phyloP scores from a whole-genome alignment of 2,797 vertebrate species.

The Oryzias dopingdopingensis region DNA sequence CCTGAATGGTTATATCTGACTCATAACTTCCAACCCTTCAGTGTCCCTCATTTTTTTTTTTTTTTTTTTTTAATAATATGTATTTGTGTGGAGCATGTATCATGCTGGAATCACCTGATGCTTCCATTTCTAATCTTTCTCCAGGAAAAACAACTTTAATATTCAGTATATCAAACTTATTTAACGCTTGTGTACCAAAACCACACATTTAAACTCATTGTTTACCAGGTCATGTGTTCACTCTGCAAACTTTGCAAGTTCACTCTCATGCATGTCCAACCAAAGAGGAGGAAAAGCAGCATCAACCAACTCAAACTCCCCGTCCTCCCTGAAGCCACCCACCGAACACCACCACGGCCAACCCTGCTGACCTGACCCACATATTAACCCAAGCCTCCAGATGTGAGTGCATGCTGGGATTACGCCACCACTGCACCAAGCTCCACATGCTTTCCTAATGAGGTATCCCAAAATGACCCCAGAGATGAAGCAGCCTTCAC shows the following conservation, averaged over 20 bases:
- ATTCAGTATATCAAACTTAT: too few relatives aligned
- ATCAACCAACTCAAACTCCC: constrained; percentile 25
- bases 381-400: constrained; percentile 81
- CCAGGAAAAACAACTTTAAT: too few relatives aligned
- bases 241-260: constrained; percentile 31
- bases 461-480: constrained; percentile 75
- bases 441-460: constrained; percentile 75
- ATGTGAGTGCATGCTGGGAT: constrained; percentile 76
- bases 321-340: constrained; percentile 62
- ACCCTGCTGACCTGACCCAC: constrained; percentile 79
- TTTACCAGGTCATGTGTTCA: not conserved
- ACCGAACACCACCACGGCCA: constrained; percentile 62
- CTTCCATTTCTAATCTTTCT: too few relatives aligned
- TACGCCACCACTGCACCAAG: constrained; percentile 72
- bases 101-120: too few relatives aligned
- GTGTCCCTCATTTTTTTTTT: too few relatives aligned
- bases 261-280: constrained; percentile 5
- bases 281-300: constrained; percentile 15
- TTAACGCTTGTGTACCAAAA: too few relatives aligned
- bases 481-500: constrained; percentile 49
- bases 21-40: not conserved
- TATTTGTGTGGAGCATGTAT: too few relatives aligned
- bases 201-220: too few relatives aligned
- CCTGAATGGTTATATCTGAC: too few relatives aligned
- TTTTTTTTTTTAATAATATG: too few relatives aligned